A percentile compares a stretch with the other conserved stretches of the same genome.
Conservation (phyloP, 2,888 invertebrate genomes). For the Orthonevra nobilis region DNA sequence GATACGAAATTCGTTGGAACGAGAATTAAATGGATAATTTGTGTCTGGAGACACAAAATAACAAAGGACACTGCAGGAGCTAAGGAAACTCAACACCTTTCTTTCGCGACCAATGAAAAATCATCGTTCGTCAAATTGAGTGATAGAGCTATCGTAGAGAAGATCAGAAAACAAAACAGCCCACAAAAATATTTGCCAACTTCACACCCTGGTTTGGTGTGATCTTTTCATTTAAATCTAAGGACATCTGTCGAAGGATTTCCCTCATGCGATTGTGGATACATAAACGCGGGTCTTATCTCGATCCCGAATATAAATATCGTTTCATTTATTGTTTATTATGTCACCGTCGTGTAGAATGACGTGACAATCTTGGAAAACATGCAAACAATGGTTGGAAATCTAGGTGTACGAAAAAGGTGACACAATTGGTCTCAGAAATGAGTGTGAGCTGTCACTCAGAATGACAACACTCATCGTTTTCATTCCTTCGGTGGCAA, state of each 20-base stretch:
- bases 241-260: conserved; percentile 27
- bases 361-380: conserved; percentile 7
- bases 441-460: neutral
- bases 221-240: conserved; percentile 13
- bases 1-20: conserved; percentile 10
- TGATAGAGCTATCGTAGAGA: too few species aligned
- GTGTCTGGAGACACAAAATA: neutral
- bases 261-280: conserved; percentile 7
- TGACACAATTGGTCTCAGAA: neutral
- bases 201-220: conserved; percentile 30
- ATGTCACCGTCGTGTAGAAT: conserved; percentile 6
- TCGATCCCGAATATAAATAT: conserved; percentile 20
- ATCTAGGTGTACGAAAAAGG: neutral
- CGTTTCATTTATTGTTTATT: conserved; percentile 18
- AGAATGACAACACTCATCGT: neutral
- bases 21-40: conserved; percentile 47
- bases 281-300: conserved; percentile 28
- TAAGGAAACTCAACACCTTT: conserved; percentile 48
- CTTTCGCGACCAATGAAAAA: conserved; percentile 50
- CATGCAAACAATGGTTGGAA: conserved; percentile 10
- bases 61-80: neutral
- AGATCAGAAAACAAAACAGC: conserved; percentile 48
- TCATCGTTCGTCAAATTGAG: conserved; percentile 4
- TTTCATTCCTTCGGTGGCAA: too few species aligned
- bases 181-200: conserved; percentile 68